Base-by-base conservation (phyloP, 2,113 vertebrate species). In the Cettia cetti region DNA sequence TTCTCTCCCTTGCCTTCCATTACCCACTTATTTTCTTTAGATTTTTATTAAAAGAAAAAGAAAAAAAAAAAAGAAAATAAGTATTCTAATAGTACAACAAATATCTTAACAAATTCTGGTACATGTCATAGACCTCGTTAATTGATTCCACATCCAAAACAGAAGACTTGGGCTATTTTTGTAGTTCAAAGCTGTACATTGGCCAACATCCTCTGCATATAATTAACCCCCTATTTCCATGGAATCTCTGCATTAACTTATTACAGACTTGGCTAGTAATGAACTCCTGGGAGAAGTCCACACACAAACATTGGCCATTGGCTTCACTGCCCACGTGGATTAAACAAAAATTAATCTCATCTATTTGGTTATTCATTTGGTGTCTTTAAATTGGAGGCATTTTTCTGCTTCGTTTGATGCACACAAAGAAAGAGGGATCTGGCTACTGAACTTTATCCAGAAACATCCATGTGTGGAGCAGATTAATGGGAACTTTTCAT, bases 401-500 rank as follows among this genome's bases (percentile, higher is more conserved):
- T 97, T 97, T 96, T 95, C 94, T 97, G 96, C 96, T 95, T 97
- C 90, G 49, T 94, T 97, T 97, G 95, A 96, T 94, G 89, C 89
- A 72, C 94, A 97, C 95, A 96, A 96, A 94, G 94, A 77, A 90
- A 82, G 69, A 91, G 56, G 89, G 93, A 95, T 91, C 92, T 95
- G 92, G 92, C 96, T 93, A 95, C 94, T 96, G 96, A 97, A 89
- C 86, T 86, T 97, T 97, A 96, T 97, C 94, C 95, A 96, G 96
- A 97, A 96, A 90, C 96, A 97, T 94, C 92, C 97, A 96, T 97
- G 95, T 97, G 97, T 92, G 95, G 79, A 97, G 92, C 97, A 97
- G 95, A 97, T 97, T 97, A 97, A 97, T 91, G 86, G 97, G 95
- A 95, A 86, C 96, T 96, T 95, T 89, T 91, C 95, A 97, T 92